Evolutionary conservation across 2,797 vertebrate species (phyloP), one percentile per base, ranked within the genome.

Genomic region (Phataginus tetradactyla): DNA sequence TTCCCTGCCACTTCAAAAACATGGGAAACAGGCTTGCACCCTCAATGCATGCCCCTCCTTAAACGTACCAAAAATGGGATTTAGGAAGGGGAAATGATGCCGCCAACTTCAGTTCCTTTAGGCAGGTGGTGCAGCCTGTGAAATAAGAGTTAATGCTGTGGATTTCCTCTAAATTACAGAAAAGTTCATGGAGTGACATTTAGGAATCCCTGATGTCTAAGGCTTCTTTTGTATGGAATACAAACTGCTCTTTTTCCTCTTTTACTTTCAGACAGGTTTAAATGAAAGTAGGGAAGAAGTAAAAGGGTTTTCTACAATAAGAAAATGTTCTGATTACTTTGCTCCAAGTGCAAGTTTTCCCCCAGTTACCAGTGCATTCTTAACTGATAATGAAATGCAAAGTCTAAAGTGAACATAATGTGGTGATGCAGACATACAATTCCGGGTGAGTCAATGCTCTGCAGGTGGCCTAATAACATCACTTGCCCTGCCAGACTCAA

Each of bases 321-420:
- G 78, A 51, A 77, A 4, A 27, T 75, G 63, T 93, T 97, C 61
- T n/a, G 25, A 95, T 86, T 84, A 92, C 63, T 45, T 72, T 37
- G 23, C 61, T 91, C 57, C 84, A 95, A 64, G 39, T 27, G 93
- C 42, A 96, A 95, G 64, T 49, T 64, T 87, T 57, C 34, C 27
- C 37, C 51, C 57, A 75, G 53, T 74, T 92, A 18, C 86, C 59
- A 91, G 55, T 17, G 23, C n/a, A 39, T 95, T 83, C 90, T 97
- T 96, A 92, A 95, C 71, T 95, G 74, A 39, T 13, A 29, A 92
- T 61, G 69, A 96, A 98, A 92, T 45, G 15, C 93, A 86, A 86
- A 94, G 87, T 10, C 86, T 93, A 75, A 84, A 93, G 94, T 92
- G 91, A 96, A 96, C 91, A 77, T 84, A 71, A 21, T n/a, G 29